Base-by-base conservation (phyloP, 2,113 vertebrate species). In the Phrynosoma blainvillii region DNA sequence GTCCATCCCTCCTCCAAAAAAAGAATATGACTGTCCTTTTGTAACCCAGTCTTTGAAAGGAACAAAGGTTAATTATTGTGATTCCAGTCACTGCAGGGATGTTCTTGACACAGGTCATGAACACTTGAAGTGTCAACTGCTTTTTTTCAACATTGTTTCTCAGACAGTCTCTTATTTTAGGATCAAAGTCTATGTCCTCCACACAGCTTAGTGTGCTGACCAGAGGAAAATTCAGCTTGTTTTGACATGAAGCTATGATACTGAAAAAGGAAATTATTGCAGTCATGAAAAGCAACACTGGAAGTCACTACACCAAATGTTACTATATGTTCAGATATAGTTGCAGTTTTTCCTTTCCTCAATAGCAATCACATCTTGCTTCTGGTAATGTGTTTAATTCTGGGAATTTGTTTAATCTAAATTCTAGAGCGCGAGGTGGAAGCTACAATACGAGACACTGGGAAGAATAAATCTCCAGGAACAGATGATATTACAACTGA, bases 61-160 rank as follows among this genome's bases (percentile, higher is more conserved):
- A 27, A 36, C 52, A 87, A 89, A 90, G 87, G 89, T 92, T 93
- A 94, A 91, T 89, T 91, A 82, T 76, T 83, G 79, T 36, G 89
- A 7, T 90, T 92, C 90, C 83, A 79, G 83, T 82, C 86, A 90
- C 25, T 54, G 40, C 84, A 89, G 9, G 10, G 54, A 84, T 54
- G 73, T 81, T 80, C 90, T 80, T 8, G 25, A 71, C 73, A 70
- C 59, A 30, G 7, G 59, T 77, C 84, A 59, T 79, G 20, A 75
- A 88, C 56, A 1, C 27, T 84, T 2, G 18, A 80, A 71, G 84
- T 89, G 2, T 54, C 81, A 87, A 11, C 86, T 82, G 79, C 3
- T 42, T 2, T 10, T 75, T 83, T 88, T 91, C 30, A 12, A 47
- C 68, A 47, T 40, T 70, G n/a, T 77, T 76, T 84, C 82, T 90